Evolutionary conservation across 2,888 invertebrate species (phyloP), one percentile per base, ranked within the genome.

Genomic region (Diploptera punctata): DNA sequence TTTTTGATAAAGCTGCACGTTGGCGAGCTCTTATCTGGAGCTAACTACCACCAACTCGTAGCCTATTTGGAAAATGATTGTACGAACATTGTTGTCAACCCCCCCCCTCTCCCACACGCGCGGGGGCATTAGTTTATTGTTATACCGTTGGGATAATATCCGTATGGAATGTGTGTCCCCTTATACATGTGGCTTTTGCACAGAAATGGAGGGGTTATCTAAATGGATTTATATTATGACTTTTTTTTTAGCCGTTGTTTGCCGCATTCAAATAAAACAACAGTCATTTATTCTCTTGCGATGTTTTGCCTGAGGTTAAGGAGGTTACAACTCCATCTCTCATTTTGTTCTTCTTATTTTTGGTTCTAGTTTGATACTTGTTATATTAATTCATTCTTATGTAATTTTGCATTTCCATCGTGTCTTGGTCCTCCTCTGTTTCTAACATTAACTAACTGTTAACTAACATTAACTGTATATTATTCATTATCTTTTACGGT

Each of bases 11-110:
- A 57, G n/a, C 26, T 5, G 13, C n/a, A n/a, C n/a, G 57, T 29
- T 57, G 29, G 57, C 24, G 29, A 18, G 57, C 57, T 57, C 29
- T 29, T 57, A 26, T 57, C 7, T 5, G 29, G 16, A 29, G 26
- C 9, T 29, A 57, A 24, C n/a, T 7, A 7, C 47, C 47, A 47
- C 16, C 47, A 47, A 7, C 57, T 31, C 57, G 57, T 29, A 29
- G 57, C 57, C 57, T 57, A 57, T 57, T 57, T 57, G 57, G 57
- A 57, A 57, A 57, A 57, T 57, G 57, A 57, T 57, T 57, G 57
- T 57, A 57, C n/a, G 57, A 57, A 57, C 57, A 57, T 57, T 57
- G 57, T 57, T 57, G 57, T 57, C 31, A n/a, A 3, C 26, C 57
- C 57, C 21, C 57, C 1, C 16, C 7, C 7, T 3, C 47, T n/a